Evolutionary conservation across 2,888 invertebrate species (phyloP), one percentile per base, ranked within the genome.

Genomic region (Ormyrus labotus): DNA sequence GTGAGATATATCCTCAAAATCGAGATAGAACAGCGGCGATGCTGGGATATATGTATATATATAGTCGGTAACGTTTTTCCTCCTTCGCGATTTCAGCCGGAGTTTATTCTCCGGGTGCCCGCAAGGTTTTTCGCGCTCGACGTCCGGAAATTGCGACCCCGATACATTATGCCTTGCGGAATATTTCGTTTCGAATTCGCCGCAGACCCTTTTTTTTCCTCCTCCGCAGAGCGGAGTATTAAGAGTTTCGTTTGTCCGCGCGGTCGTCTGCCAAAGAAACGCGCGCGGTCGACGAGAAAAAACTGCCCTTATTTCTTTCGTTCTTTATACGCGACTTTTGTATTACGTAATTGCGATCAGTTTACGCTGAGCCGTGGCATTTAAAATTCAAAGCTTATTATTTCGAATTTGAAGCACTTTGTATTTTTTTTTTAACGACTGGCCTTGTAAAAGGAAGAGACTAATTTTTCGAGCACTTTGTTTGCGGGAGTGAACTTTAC

Each of bases 81-180:
- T 68, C 48, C 51, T 61, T 45, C 45, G 50, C 55, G 51, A 34
- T 58, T 57, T 34, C 10, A 6, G 10, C 11, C 8, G 57, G 51
- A 68, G 76, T 80, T 80, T 80, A 77, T 77, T 72, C 72, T 76
- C 63, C 68, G 55, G 50, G 51, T 53, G 69, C 53, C 53, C 45
- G 10, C 13, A 11, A 70, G 47, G 60, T 45, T 60, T 60, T 51
- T 68, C 47, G n/a, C 55, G 9, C 19, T 47, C 57, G 61, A 53
- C 51, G 61, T n/a, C 61, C 76, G 76, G 76, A 80, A 72, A 80
- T 76, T 76, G 72, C 68, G 80, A 80, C 80, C 80, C 50, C 80
- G 68, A 72, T 80, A 76, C 72, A 69, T 72, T 76, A 76, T 80
- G 58, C 68, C n/a, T 55, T 45, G 47, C 19, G 61, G 72, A 80